A percentile compares a stretch with the other conserved stretches of the same genome.
Conservation (phyloP, 2,888 invertebrate genomes). For the Poecilobothrus nobilitatus region DNA sequence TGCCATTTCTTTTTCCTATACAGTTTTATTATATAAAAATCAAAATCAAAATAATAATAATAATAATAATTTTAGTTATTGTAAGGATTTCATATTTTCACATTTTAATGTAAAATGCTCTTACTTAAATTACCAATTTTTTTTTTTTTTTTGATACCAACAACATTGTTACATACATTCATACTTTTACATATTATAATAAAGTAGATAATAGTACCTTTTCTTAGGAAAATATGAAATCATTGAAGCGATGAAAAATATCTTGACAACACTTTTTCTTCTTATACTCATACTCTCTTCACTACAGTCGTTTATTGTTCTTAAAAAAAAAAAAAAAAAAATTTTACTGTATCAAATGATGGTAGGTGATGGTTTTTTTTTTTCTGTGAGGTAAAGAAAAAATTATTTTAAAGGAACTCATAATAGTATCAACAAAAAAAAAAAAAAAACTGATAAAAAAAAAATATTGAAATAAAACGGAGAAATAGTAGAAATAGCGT, state of each 20-base stretch:
- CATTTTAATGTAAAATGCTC: not conserved
- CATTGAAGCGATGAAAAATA: slow-evolving; percentile 4
- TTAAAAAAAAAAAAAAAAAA: not conserved
- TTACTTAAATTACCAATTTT: not conserved
- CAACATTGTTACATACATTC: not conserved
- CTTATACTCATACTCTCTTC: too few species aligned
- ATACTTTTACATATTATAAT: not conserved
- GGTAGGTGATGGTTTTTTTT: too few species aligned
- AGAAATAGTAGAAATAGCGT: not conserved
- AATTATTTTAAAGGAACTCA: not conserved
- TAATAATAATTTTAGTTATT: not conserved
- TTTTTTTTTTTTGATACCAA: too few species aligned
- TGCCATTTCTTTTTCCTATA: too few species aligned
- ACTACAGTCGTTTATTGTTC: not conserved
- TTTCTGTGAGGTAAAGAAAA: not conserved
- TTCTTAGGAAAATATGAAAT: not conserved
- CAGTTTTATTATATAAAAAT: too few species aligned
- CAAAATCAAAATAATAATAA: too few species aligned
- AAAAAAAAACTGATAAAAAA: too few species aligned
- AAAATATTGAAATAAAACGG: too few species aligned
- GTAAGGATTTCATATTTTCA: not conserved
- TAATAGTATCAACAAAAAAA: not conserved
- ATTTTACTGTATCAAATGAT: too few species aligned
- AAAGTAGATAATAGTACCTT: not conserved
- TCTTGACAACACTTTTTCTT: not conserved